Base-by-base conservation (phyloP, 2,113 vertebrate species). In the Rallus limicola region DNA sequence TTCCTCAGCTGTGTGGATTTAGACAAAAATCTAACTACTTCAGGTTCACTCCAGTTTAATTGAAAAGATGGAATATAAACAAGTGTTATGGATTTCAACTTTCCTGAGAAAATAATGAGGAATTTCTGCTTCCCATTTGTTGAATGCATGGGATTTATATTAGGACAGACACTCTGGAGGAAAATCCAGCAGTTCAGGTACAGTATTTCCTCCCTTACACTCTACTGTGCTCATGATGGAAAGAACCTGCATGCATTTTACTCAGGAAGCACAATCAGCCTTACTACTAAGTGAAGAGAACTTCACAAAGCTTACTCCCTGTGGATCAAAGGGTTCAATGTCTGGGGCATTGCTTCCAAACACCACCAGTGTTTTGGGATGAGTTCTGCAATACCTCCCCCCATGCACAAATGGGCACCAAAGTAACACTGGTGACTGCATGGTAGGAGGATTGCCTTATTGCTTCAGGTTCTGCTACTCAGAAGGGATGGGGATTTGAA, bases 1-100 rank as follows among this genome's bases (percentile, higher is more conserved):
- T 97, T 98, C 97, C 95, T 93, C 95, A 95, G 96, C 97, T 85
- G 74, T 96, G 97, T 95, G 97, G 97, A 96, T 97, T 98, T 97
- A 97, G 94, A 90, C 53, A 4, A 91, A 19, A 97, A 88, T 90
- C 95, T 95, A 95, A 95, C 86, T 81, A 97, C 96, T 90, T 95
- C 92, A 82, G 86, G 95, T 82, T 96, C 95, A 63, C 95, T 96
- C 33, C 71, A 56, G 50, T 96, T 96, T 97, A 97, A 98, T 31
- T 97, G 97, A 95, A 97, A 97, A 97, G 81, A 64, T 2, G 70
- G 97, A 97, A 94, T 92, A 96, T 90, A 95, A 96, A 93, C 86
- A 48, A 95, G 88, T 38, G 38, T 56, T 63, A 88, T 1, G 9
- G 87, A 96, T 82, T 92, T 89, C 40, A 82, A 65, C 59, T 68